Base-by-base conservation (phyloP, 2,113 vertebrate genomes). In the Campylomormyrus tamandua region DNA sequence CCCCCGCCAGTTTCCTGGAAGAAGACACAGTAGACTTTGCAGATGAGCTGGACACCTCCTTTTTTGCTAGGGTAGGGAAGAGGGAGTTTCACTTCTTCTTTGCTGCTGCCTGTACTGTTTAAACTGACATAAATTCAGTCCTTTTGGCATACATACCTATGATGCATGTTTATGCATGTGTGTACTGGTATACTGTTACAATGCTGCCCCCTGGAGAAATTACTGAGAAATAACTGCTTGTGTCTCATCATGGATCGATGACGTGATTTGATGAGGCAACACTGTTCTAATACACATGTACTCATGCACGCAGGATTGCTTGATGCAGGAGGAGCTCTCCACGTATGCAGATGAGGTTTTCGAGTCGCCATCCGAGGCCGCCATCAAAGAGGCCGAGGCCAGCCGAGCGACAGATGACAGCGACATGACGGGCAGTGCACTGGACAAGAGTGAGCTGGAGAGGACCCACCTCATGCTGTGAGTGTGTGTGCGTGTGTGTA, bases 1-100 rank as follows among this genome's bases (percentile, higher is more conserved):
- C 98, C 0, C 98, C 98, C 0, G 98, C 98, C 90, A 99, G 98
- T 91, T 99, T 99, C 94, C 94, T 99, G 93, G 98, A 99, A 92
- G 98, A 99, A 91, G 98, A 99, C 89, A 96, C 97, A 0, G 94
- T 96, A 11, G 98, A 99, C 93, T 99, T 99, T 90, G 96, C 97
- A 0, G 98, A 99, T 80, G 98, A 99, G 90, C 93, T 99, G 0
- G 98, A 99, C 93, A 99, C 98, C 0, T 99, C 98, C 39, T 99
- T 99, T 95, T 99, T 99, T 0, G 98, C 98, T 90, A 96, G 98
- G 96, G 98, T 99, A 94, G 96, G 93, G 10, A 45, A 48, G 24
- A 89, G n/a, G 24, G 21, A 53, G 39, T 77, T 13, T 35, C 89
- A 15, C 24, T 19, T 1, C 70, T 27, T 31, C n/a, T 21, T 48